Percentiles rank a stretch among this genome's conserved stretches.
Evolutionary conservation across 2,797 vertebrate genomes (phyloP).

Genomic region (Semotilus atromaculatus): DNA sequence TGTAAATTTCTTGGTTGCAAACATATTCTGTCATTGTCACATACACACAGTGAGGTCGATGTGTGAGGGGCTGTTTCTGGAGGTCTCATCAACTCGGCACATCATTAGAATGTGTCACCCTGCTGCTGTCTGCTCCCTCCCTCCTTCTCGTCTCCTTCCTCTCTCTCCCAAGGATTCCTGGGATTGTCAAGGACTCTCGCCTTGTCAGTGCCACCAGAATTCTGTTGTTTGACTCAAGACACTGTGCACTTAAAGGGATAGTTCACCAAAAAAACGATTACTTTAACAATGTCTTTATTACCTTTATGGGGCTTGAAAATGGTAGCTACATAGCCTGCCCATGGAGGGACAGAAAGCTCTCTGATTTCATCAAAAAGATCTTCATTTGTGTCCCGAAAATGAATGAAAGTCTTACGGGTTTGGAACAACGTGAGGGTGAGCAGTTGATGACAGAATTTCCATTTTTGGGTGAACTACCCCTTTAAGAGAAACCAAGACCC

Average conservation of each 20-base stretch:
- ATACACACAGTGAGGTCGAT: background rate
- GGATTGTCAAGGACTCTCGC: slow-evolving; percentile 56
- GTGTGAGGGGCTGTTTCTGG: slow-evolving; percentile 9
- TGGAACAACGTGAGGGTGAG: too few relatives aligned
- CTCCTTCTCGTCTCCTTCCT: slow-evolving; percentile 1
- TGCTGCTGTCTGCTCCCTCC: slow-evolving; percentile 53
- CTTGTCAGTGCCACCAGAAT: slow-evolving; percentile 40
- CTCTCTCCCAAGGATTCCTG: slow-evolving; percentile 50
- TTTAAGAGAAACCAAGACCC: too few relatives aligned
- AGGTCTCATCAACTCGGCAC: slow-evolving; percentile 52
- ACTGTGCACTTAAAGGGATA: slow-evolving; percentile 15
- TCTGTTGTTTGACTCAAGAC: slow-evolving; percentile 39
- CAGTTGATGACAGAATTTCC: too few relatives aligned
- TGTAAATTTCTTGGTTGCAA: slow-evolving; percentile 19
- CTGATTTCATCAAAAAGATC: too few relatives aligned
- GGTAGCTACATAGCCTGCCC: too few relatives aligned
- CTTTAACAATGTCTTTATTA: too few relatives aligned
- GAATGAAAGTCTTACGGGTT: too few relatives aligned
- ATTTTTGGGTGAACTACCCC: too few relatives aligned
- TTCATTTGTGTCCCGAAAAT: too few relatives aligned
- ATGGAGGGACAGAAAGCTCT: too few relatives aligned
- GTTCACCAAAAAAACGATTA: background rate
- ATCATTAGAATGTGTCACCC: slow-evolving; percentile 58
- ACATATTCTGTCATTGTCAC: slow-evolving; percentile 38
- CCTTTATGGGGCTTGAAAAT: too few relatives aligned